Evolutionary conservation across 2,888 invertebrate species (phyloP).

Genomic region (Boloria euphrosyne): DNA sequence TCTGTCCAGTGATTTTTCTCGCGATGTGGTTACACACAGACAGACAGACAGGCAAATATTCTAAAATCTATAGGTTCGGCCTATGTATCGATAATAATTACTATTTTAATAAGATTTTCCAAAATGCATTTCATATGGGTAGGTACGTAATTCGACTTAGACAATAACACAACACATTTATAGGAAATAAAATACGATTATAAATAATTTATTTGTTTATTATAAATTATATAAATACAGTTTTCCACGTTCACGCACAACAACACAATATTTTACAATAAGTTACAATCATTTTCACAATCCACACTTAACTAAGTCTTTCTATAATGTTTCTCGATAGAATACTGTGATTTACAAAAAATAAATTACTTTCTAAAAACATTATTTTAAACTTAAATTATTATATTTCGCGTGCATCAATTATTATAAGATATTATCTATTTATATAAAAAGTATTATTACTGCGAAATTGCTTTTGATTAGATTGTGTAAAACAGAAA

Average conservation of each 20-base stretch:
- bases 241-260: slow-evolving; percentile 65
- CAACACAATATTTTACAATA: slow-evolving; percentile 74
- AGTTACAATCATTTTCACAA: slow-evolving; percentile 59
- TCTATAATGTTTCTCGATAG: slow-evolving; percentile 6
- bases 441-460: too few species aligned
- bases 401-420: not conserved
- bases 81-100: not conserved
- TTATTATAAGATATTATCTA: too few species aligned
- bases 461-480: too few species aligned
- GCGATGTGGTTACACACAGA: too few species aligned
- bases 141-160: too few species aligned
- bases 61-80: too few species aligned
- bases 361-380: not conserved
- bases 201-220: slow-evolving; percentile 37
- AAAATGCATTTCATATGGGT: too few species aligned
- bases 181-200: slow-evolving; percentile 20
- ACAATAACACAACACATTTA: too few species aligned
- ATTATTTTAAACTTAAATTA: not conserved
- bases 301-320: slow-evolving; percentile 43
- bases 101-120: too few species aligned
- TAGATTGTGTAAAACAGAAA: too few species aligned
- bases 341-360: slow-evolving; percentile 2
- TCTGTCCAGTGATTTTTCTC: too few species aligned
- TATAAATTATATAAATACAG: slow-evolving; percentile 59
- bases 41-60: too few species aligned